Base-by-base conservation (phyloP, 2,113 vertebrate genomes). In the Silurus asotus region DNA sequence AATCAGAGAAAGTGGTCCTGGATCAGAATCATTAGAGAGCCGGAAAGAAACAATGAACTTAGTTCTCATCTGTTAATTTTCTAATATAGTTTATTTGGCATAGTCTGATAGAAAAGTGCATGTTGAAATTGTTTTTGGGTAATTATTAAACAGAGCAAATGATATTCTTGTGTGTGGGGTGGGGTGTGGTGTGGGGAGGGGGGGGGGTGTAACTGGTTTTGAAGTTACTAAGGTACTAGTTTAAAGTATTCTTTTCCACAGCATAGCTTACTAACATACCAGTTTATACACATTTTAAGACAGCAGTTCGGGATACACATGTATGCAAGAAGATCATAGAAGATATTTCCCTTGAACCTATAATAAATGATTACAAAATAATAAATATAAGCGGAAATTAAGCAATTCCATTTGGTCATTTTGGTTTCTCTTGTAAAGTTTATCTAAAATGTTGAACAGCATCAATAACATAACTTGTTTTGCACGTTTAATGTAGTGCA, bases 31-130 rank as follows among this genome's bases (percentile, higher is more conserved):
- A 70, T 4, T 49, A 83, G 88, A 89, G 90, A 92, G 88, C 67
- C 72, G 87, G 82, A 83, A 89, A 93, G 88, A 84, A 87, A 89
- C 92, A 93, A 93, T 93, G 92, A 92, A 92, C 88, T 88, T 67
- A 49, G 55, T 53, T 69, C 82, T 90, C 77, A 89, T 85, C 59
- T 59, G 90, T 88, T 91, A 82, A 49, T 84, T 88, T 83, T 87
- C 82, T 53, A 59, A 65, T 15, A 83, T 88, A 87, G 91, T 93
- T 92, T 91, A 45, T 72, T 72, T 72, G 37, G 45, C 20, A 48
- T 37, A 75, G 70, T 49, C 8, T 51, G 23, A n/a, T 0, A 25
- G 14, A 25, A 55, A 25, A 45, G 55, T 56, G 51, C 8, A 77
- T 25, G 23, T 77, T 17, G 37, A 45, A 49, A 28, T 78, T 76